Conservation (phyloP, 1,140 invertebrate species). For the Triops cancriformis region DNA sequence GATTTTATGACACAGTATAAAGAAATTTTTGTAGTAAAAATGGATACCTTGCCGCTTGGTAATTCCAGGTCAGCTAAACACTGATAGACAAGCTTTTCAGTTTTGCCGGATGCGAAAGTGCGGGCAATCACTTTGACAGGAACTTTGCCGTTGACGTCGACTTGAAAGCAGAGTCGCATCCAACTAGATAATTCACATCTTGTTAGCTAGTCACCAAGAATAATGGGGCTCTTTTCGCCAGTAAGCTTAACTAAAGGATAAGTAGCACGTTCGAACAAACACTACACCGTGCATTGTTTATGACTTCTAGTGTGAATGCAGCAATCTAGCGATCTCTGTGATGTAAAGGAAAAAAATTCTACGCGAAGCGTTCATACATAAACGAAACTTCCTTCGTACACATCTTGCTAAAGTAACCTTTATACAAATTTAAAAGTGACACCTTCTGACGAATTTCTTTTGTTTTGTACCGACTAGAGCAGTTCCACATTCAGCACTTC, state of each 20-base stretch:
- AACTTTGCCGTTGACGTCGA: slow-evolving; percentile 90
- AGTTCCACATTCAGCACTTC: no score
- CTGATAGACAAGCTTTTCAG: slow-evolving; percentile 96
- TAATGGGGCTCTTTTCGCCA: background rate
- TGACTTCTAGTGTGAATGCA: no score
- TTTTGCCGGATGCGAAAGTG: slow-evolving; percentile 97
- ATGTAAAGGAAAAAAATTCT: no score
- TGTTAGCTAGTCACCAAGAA: background rate
- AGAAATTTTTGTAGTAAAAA: slow-evolving; percentile 16
- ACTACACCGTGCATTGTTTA: no score
- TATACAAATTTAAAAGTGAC: no score
- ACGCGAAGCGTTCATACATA: no score
- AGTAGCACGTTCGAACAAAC: no score
- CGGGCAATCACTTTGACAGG: slow-evolving; percentile 92
- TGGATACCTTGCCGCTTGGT: slow-evolving; percentile 80
- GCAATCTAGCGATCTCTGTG: no score
- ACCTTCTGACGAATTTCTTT: no score
- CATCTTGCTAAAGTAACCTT: no score
- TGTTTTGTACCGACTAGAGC: no score
- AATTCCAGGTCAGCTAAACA: slow-evolving; percentile 87
- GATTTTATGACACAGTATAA: background rate
- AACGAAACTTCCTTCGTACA: no score
- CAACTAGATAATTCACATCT: slow-evolving; percentile 56
- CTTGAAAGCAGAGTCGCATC: slow-evolving; percentile 89
- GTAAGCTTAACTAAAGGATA: background rate